Evolutionary conservation across 2,113 vertebrate species (phyloP), one percentile per base, ranked within the genome.

Genomic region (Thunnus thynnus): DNA sequence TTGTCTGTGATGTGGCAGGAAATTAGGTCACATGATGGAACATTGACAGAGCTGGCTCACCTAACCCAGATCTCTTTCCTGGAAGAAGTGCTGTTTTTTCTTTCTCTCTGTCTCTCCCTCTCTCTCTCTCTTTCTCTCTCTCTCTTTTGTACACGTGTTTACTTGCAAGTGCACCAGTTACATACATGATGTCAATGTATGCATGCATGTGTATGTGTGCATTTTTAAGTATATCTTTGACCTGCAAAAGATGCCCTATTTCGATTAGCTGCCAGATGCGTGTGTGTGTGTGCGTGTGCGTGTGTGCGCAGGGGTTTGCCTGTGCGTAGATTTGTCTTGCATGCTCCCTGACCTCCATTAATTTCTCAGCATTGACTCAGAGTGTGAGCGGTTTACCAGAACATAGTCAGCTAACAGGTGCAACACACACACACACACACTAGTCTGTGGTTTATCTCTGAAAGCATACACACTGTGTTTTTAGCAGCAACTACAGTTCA

Each of bases 321-420:
- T 41, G 36, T 41, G 36, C 8, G 46, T 80, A n/a, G 79, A 36
- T 25, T 41, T 79, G 52, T 61, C 69, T 92, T 63, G 57, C 55
- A 72, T 72, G 65, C 77, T 94, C 92, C 93, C 86, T 97, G 97
- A 96, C 97, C 97, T 97, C 96, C 95, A 97, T 92, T 96, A 89
- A 92, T 93, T 95, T 99, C 97, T 97, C 95, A 65, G 95, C 96
- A 96, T 95, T 76, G 89, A 80, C 91, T 88, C 91, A 82, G 88
- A 92, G 88, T 92, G 78, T 77, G 90, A 91, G 91, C 13, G 77
- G 87, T 93, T 94, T 94, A 93, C 91, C 92, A 94, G 93, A 94
- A 94, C 58, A 86, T 76, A 87, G 80, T 86, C 80, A 75, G 82
- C 83, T 72, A 50, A 72, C 89, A 89, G 85, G 89, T 91, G 86